These are phyloP conservation scores for Oostethus manadensis DNA, from an alignment of 2,113 vertebrate species.

Conservation along the genomic window DNA sequence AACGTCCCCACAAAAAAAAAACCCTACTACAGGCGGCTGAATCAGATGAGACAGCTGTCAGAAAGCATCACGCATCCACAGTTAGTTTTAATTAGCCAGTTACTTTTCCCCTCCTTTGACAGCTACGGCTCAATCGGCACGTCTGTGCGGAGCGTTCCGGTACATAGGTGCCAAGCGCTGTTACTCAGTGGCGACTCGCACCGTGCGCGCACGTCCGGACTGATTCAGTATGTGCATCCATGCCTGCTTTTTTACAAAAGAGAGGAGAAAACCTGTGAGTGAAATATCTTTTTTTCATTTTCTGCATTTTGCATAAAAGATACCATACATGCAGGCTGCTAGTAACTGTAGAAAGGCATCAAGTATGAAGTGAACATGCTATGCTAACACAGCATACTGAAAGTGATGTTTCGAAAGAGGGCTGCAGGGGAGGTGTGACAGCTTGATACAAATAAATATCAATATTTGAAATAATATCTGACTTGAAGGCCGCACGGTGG, in stretches of 20 bases:
- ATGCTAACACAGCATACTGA: too few species aligned
- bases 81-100: conserved; percentile 66
- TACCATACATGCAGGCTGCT: background rate
- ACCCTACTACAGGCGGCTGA: conserved; percentile 40
- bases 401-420: background rate
- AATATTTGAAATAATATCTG: background rate
- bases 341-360: background rate
- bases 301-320: conserved; percentile 2
- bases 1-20: conserved; percentile 52
- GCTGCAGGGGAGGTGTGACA: background rate
- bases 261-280: conserved; percentile 14
- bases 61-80: conserved; percentile 61
- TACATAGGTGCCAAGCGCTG: conserved; percentile 1
- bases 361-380: background rate
- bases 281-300: conserved; percentile 6
- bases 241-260: conserved; percentile 9
- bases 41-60: conserved; percentile 70
- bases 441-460: background rate
- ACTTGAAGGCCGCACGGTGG: too few species aligned
- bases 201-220: background rate
- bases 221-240: background rate
- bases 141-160: background rate
- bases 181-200: conserved; percentile 13
- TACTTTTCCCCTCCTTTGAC: conserved; percentile 51
- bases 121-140: conserved; percentile 53